Evolutionary conservation across 2,113 vertebrate genomes (phyloP).

Genomic region (Chaenogobius annularis): DNA sequence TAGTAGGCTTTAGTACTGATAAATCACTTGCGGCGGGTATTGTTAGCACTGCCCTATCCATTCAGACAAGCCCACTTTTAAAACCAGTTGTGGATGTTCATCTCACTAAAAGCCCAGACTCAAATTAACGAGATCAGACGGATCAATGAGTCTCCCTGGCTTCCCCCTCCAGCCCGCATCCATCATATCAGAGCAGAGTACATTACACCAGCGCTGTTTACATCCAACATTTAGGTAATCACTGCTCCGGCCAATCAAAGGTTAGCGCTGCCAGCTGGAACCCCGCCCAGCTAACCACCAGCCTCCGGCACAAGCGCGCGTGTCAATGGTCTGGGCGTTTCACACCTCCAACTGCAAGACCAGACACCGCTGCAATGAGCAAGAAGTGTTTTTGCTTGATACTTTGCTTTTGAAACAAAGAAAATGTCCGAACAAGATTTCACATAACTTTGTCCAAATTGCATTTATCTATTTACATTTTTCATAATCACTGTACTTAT

Average conservation of each 20-base stretch:
- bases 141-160: slow-evolving; percentile 40
- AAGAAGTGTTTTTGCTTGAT: too few relatives aligned
- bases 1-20: too few relatives aligned
- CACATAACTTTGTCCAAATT: background rate
- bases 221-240: slow-evolving; percentile 49
- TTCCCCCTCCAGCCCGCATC: slow-evolving; percentile 12
- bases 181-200: slow-evolving; percentile 27
- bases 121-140: slow-evolving; percentile 34
- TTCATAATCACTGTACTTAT: background rate
- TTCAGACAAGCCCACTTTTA: background rate
- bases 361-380: background rate
- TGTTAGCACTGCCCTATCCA: background rate
- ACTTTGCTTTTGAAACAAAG: too few relatives aligned
- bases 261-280: slow-evolving; percentile 20
- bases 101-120: slow-evolving; percentile 45
- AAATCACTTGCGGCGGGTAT: background rate
- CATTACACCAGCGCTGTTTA: slow-evolving; percentile 33
- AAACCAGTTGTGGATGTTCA: slow-evolving; percentile 23
- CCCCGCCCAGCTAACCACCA: background rate
- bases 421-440: too few relatives aligned
- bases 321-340: background rate
- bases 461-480: too few relatives aligned
- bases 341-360: too few relatives aligned
- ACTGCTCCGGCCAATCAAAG: slow-evolving; percentile 14
- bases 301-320: background rate